phyloP scores from a whole-genome alignment of 2,797 vertebrate species.

The Danio kyathit region DNA sequence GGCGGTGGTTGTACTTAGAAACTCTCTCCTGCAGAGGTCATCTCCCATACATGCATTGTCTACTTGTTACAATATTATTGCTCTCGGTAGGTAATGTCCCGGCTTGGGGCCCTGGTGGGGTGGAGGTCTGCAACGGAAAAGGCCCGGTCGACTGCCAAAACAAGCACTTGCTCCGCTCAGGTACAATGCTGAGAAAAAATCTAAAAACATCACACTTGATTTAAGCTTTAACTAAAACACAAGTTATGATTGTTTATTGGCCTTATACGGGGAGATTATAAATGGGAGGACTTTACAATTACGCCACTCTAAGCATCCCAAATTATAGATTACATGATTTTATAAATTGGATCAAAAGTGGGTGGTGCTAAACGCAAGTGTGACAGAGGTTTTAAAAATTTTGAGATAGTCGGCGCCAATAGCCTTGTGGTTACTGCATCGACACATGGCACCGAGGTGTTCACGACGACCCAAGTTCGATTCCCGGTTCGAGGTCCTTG shows the following conservation, averaged over 20 bases:
- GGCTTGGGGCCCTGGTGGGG: neutral
- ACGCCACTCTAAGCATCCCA: neutral
- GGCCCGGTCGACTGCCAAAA: slow-evolving; percentile 34
- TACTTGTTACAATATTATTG: slow-evolving; percentile 45
- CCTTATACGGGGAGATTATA: neutral
- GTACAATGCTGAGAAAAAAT: slow-evolving; percentile 18
- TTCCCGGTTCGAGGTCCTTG: too few relatives aligned
- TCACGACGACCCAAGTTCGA: too few relatives aligned
- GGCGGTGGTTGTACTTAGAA: slow-evolving; percentile 56
- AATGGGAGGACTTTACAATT: neutral
- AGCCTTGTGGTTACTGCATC: too few relatives aligned
- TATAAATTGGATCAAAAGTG: neutral
- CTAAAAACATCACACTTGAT: neutral
- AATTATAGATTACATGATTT: neutral
- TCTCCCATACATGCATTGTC: slow-evolving; percentile 48
- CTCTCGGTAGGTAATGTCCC: slow-evolving; percentile 32
- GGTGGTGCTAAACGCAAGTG: too few relatives aligned
- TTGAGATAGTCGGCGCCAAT: too few relatives aligned
- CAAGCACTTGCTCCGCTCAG: slow-evolving; percentile 37
- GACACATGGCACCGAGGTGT: too few relatives aligned
- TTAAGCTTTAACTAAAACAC: neutral
- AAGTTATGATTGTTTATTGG: neutral
- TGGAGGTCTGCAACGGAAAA: slow-evolving; percentile 38
- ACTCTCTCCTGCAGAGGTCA: slow-evolving; percentile 46
- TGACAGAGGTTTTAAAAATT: too few relatives aligned